Evolutionary conservation across 2,888 invertebrate species (phyloP).

Genomic region (Trilocha varians): DNA sequence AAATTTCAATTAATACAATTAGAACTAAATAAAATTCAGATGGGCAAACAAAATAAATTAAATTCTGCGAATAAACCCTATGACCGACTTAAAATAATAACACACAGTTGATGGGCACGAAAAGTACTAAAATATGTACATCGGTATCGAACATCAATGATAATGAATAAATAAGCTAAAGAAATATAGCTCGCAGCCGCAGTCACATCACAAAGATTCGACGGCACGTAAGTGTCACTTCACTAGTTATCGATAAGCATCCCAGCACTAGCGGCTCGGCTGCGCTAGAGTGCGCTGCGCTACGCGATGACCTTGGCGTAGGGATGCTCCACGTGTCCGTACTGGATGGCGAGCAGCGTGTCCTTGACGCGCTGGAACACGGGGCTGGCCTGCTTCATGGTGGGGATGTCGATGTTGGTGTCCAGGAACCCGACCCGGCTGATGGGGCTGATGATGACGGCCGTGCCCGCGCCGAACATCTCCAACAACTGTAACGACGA

Average conservation of each 20-base stretch:
- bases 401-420: slow-evolving; percentile 79
- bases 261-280: neutral
- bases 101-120: neutral
- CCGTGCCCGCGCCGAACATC: slow-evolving; percentile 98
- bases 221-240: neutral
- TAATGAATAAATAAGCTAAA: slow-evolving; percentile 23
- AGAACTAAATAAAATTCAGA: no score
- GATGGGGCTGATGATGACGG: slow-evolving; percentile 94
- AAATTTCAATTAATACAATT: neutral
- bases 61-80: neutral
- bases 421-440: slow-evolving; percentile 87
- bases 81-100: neutral
- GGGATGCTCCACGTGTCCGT: slow-evolving; percentile 86
- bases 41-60: neutral
- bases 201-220: slow-evolving; percentile 21
- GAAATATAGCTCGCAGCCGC: slow-evolving; percentile 23
- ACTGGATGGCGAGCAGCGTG: slow-evolving; percentile 90
- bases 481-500: slow-evolving; percentile 90
- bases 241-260: neutral
- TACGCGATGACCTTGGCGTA: slow-evolving; percentile 77
- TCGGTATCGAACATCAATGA: neutral
- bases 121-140: neutral
- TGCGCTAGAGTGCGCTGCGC: slow-evolving; percentile 15
- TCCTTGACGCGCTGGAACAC: slow-evolving; percentile 82
- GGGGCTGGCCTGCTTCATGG: slow-evolving; percentile 80